Percentiles rank a stretch among this genome's conserved stretches.
phyloP scores from a whole-genome alignment of 2,797 vertebrate genomes.

The Mus spretus region DNA sequence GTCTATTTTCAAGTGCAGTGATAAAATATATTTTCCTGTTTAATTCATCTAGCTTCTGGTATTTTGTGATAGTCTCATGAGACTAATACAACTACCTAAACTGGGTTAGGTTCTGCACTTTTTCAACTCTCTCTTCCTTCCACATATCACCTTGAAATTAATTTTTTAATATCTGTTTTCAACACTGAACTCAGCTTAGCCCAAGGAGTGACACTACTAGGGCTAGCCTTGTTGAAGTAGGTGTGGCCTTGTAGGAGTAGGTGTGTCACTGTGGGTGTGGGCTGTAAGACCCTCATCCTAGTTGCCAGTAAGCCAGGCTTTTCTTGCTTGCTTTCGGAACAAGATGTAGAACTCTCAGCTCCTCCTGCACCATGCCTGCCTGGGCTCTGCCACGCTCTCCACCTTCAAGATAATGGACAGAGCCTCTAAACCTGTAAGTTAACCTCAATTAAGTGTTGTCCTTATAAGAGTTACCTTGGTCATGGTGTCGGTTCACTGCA shows the following conservation, averaged over 20 bases:
- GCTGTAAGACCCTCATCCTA: background rate
- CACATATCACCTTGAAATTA: background rate
- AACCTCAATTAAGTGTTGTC: background rate
- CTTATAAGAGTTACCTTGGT: background rate
- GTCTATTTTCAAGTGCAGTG: background rate
- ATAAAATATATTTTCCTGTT: background rate
- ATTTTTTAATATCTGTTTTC: background rate
- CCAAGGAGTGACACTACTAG: background rate
- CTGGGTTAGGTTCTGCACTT: background rate
- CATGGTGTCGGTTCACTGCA: too few relatives aligned
- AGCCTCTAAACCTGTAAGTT: background rate
- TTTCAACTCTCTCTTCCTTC: constrained; percentile 11
- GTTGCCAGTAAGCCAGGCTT: background rate
- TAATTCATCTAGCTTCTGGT: background rate
- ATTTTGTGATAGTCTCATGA: background rate
- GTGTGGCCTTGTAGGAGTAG: background rate
- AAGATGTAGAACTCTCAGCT: background rate
- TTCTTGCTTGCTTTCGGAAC: background rate
- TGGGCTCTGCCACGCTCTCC: background rate
- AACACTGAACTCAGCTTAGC: background rate
- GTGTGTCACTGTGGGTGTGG: background rate
- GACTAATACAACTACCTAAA: background rate
- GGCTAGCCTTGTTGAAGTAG: too few relatives aligned
- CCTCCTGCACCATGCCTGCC: background rate
- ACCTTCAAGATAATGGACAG: background rate